Percentiles rank a stretch among this genome's conserved stretches.
These are phyloP conservation scores for Oscheius sp. DNA, from an alignment of 2,888 invertebrate genomes.

Conservation along the genomic window DNA sequence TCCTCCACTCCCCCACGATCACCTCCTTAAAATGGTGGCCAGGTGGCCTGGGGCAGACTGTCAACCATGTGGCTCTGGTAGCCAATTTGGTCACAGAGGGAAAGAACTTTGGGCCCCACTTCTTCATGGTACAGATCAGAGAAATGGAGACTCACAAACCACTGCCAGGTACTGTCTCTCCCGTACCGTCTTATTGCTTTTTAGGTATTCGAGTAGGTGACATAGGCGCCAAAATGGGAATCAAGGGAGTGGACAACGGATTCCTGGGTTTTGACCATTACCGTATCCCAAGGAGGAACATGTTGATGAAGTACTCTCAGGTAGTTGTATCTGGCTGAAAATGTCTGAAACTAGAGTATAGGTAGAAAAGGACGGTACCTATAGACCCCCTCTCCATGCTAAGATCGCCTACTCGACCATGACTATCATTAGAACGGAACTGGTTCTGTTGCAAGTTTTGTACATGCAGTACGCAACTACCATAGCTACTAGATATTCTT, in stretches of 20 bases:
- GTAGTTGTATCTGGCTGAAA: slow-evolving; percentile 75
- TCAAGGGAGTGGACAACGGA: slow-evolving; percentile 91
- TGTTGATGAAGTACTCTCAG: slow-evolving; percentile 93
- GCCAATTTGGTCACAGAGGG: slow-evolving; percentile 89
- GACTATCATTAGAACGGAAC: slow-evolving; percentile 84
- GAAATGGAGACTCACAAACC: slow-evolving; percentile 89
- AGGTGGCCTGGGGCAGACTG: slow-evolving; percentile 84
- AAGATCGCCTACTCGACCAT: slow-evolving; percentile 90
- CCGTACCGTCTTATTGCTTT: not conserved
- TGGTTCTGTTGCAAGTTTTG: slow-evolving; percentile 91
- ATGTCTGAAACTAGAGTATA: not conserved
- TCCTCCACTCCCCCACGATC: slow-evolving; percentile 87
- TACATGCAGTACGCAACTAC: slow-evolving; percentile 80
- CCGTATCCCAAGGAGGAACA: slow-evolving; percentile 86
- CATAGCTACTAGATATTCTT: slow-evolving; percentile 90
- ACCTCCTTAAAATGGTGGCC: slow-evolving; percentile 79
- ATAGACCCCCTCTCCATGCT: slow-evolving; percentile 84
- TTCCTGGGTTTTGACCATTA: slow-evolving; percentile 88
- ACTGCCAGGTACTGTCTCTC: slow-evolving; percentile 14
- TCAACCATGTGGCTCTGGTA: slow-evolving; percentile 90
- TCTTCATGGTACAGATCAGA: slow-evolving; percentile 90
- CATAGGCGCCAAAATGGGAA: slow-evolving; percentile 92
- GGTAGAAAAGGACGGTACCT: slow-evolving; percentile 83
- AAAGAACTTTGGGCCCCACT: slow-evolving; percentile 87
- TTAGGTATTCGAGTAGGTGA: slow-evolving; percentile 88